Evolutionary conservation across 2,888 invertebrate genomes (phyloP).

Genomic region (Mythimna albipuncta): DNA sequence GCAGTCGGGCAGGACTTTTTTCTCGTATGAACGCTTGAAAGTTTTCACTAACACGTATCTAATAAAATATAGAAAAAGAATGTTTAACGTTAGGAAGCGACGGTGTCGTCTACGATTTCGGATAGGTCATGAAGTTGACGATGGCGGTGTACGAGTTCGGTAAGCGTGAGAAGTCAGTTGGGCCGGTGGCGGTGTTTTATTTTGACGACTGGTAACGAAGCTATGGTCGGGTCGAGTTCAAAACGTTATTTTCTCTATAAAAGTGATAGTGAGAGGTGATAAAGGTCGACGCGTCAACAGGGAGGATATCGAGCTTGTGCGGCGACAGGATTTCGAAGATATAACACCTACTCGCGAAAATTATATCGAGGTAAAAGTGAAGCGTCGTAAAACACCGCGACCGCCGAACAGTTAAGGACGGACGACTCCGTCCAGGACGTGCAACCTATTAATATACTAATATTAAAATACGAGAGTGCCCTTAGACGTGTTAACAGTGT

Average conservation of each 20-base stretch:
- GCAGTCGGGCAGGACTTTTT: background rate
- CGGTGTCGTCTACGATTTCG: background rate
- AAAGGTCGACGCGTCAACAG: slow-evolving; percentile 36
- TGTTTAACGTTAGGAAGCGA: background rate
- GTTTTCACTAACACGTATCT: slow-evolving; percentile 1
- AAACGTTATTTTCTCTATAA: slow-evolving; percentile 22
- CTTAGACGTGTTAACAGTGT: background rate
- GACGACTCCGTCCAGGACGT: slow-evolving; percentile 24
- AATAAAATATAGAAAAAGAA: slow-evolving; percentile 1
- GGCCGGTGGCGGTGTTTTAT: background rate
- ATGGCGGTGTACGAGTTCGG: background rate
- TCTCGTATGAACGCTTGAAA: slow-evolving; percentile 23
- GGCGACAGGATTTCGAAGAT: slow-evolving; percentile 15
- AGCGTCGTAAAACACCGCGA: slow-evolving; percentile 47
- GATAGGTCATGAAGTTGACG: background rate
- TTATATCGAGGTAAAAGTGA: slow-evolving; percentile 41
- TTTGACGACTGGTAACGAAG: slow-evolving; percentile 9
- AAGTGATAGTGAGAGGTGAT: slow-evolving; percentile 17
- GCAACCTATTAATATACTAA: background rate
- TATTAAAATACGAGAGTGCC: background rate
- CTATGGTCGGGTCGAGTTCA: slow-evolving; percentile 47
- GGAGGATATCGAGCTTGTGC: slow-evolving; percentile 41
- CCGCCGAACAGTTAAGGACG: slow-evolving; percentile 39
- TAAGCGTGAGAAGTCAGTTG: background rate
- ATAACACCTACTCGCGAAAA: slow-evolving; percentile 30